Percentiles rank a stretch among this genome's conserved stretches.
Evolutionary conservation across 1,140 invertebrate genomes (phyloP).

Genomic region (Drosophila micromelanica): DNA sequence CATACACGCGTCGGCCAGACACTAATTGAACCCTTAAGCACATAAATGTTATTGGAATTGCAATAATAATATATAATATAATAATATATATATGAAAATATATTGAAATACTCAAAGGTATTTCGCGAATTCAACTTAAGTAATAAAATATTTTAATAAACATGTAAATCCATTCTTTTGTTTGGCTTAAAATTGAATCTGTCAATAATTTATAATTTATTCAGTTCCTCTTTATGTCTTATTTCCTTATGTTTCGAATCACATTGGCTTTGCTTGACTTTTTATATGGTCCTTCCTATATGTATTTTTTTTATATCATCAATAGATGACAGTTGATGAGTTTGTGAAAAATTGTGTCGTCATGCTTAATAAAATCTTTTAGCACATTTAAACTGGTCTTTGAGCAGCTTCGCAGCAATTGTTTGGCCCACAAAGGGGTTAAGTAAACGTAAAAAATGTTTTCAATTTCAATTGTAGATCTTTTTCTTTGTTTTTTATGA

Average conservation of each 20-base stretch:
- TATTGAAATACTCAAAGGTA: too few relatives aligned
- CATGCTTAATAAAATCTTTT: slow-evolving; percentile 16
- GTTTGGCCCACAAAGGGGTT: slow-evolving; percentile 31
- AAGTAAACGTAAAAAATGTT: slow-evolving; percentile 47
- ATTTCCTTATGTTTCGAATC: too few relatives aligned
- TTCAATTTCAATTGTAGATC: slow-evolving; percentile 20
- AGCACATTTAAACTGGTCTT: slow-evolving; percentile 17
- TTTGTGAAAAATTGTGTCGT: slow-evolving; percentile 7
- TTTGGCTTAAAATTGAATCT: too few relatives aligned
- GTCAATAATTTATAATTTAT: too few relatives aligned
- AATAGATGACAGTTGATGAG: neutral
- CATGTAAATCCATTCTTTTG: too few relatives aligned
- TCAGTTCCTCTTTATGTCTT: too few relatives aligned
- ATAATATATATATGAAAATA: neutral
- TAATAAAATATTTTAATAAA: too few relatives aligned
- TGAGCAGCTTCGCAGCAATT: slow-evolving; percentile 6
- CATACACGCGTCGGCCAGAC: slow-evolving; percentile 10
- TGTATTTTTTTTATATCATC: neutral
- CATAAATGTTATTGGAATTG: neutral
- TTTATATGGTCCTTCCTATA: neutral
- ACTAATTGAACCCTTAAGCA: slow-evolving; percentile 7
- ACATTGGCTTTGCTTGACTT: too few relatives aligned
- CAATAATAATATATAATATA: neutral
- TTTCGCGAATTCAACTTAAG: too few relatives aligned
- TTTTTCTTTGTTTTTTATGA: slow-evolving; percentile 39